Evolutionary conservation across 2,113 vertebrate genomes (phyloP), one percentile per base, ranked within the genome.

Genomic region (Pedetes capensis): DNA sequence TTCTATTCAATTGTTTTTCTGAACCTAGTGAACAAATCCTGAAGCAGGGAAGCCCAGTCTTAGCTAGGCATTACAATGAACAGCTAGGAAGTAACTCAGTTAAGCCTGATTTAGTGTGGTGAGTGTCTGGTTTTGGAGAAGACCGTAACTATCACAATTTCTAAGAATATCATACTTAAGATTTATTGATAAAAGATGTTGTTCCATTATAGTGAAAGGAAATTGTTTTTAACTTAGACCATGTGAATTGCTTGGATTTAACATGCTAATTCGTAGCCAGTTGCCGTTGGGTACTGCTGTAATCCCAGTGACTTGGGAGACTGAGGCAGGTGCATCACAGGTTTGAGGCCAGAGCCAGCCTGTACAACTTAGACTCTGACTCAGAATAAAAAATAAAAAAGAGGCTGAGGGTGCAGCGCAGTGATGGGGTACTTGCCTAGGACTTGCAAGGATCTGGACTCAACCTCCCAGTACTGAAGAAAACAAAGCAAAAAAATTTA

Each of bases 91-190:
- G 72, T 83, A 79, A 47, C 25, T 84, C n/a, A 64, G 5, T 84
- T 87, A 37, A 82, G 49, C 78, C 12, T 71, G 71, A 71, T 90
- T 83, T 80, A 61, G 85, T 87, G 78, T 90, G 42, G 27, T 32
- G 27, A 82, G 7, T 92, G 61, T 76, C 64, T 78, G 51, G 68
- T 72, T 96, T 93, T 91, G 53, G 37, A 91, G 49, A 32, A 89
- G 64, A 37, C 51, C 29, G 11, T 68, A 63, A 66, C 49, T 96
- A 37, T 74, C 83, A 27, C 17, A 81, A 4, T 81, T 85, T 84
- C 63, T 93, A 27, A 82, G 75, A 83, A 25, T 75, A 59, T 61
- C 34, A 13, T 71, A 22, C 63, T 63, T 91, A 91, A 84, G 59
- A 34, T 69, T 29, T 92, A 25, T 95, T 69, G 68, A 89, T 75